Evolutionary conservation across 2,113 vertebrate species (phyloP).

Genomic region (Porphyrio hochstetteri): DNA sequence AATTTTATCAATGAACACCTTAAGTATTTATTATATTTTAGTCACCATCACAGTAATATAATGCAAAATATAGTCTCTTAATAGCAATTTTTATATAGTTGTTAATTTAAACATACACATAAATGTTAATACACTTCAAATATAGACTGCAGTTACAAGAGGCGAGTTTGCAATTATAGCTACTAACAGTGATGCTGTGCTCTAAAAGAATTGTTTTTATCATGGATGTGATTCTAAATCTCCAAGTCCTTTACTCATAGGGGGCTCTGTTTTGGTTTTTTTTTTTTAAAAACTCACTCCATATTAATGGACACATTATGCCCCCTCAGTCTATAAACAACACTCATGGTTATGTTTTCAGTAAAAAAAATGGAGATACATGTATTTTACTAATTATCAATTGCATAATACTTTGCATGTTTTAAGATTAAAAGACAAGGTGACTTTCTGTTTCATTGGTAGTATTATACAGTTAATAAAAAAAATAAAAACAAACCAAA

Average conservation of each 20-base stretch:
- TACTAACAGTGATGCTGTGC: background rate
- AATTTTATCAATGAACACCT: background rate
- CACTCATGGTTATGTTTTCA: background rate
- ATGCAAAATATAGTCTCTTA: background rate
- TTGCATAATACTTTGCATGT: background rate
- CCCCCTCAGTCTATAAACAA: background rate
- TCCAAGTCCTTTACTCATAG: background rate
- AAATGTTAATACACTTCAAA: background rate
- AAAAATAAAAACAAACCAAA: too few species aligned
- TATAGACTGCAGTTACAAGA: background rate
- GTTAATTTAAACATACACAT: background rate
- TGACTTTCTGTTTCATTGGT: background rate
- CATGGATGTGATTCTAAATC: background rate
- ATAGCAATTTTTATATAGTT: background rate
- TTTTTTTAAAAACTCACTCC: background rate
- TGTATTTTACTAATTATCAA: background rate
- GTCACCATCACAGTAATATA: background rate
- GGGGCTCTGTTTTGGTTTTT: background rate
- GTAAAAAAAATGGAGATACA: background rate
- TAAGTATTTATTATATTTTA: background rate
- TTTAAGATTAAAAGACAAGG: background rate
- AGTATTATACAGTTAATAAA: background rate
- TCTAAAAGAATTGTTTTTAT: background rate
- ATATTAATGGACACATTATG: background rate
- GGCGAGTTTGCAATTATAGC: background rate